Evolutionary conservation across 2,113 vertebrate genomes (phyloP), one percentile per base, ranked within the genome.

Genomic region (Pogonocichla stellata): DNA sequence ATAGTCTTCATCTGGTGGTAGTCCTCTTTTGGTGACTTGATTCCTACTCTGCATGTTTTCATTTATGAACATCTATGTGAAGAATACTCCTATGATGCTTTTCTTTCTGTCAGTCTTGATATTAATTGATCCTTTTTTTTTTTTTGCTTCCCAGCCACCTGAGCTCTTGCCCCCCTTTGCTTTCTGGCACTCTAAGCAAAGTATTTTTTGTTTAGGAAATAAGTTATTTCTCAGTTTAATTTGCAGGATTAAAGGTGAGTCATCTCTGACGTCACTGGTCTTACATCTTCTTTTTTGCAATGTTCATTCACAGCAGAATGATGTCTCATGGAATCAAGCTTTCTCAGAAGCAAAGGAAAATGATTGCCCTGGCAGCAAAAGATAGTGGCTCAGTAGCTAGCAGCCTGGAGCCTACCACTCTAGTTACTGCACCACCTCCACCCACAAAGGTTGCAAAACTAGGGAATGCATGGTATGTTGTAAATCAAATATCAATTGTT

Each of bases 261-360:
- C 6, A 26, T 60, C 31, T 83, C 56, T 64, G 60, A 88, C 36
- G 56, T 40, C 25, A 6, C 13, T 56, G 28, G 24, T 78, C n/a
- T 94, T 88, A 73, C 6, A 29, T 65, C 8, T 72, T 71, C 31
- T 92, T 14, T 90, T 92, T 57, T 97, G 66, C 25, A 40, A 82
- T 96, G 43, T 96, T 92, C 45, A 77, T 96, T 96, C 95, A 91
- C 95, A 98, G 98, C 92, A 99, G 98, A 97, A 93, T 97, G 57
- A 92, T 91, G 66, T 96, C 97, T 84, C 96, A 97, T 97, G 98
- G 98, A 75, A 96, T 97, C 85, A 99, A 99, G 88, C 98, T 99
- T 95, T 99, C 99, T 96, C 99, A 99, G 98, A 99, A 99, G 97
- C 99, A 99, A 97, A 98, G 99, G 95, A 99, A 99, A 97, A 98